A percentile compares a stretch with the other conserved stretches of the same genome.
phyloP scores from a whole-genome alignment of 1,140 invertebrate species.

The Caenorhabditis inopinata region DNA sequence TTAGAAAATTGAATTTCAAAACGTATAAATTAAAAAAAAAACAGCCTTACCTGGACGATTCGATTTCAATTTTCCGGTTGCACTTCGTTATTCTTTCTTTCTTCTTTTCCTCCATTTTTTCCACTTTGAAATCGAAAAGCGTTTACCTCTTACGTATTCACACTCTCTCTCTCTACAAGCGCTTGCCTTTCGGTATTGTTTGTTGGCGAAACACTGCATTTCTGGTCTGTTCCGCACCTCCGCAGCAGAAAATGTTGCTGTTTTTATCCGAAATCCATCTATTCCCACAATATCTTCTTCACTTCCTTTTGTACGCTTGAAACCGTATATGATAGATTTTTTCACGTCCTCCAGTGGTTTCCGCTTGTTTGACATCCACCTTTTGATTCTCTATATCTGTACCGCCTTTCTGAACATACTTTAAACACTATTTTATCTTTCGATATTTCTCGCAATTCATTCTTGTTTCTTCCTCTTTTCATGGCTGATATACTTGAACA shows the following conservation, averaged over 20 bases:
- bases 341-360: too few relatives aligned
- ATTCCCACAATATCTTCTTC: neutral
- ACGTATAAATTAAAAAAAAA: too few relatives aligned
- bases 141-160: slow-evolving; percentile 8
- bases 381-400: too few relatives aligned
- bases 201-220: slow-evolving; percentile 9
- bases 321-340: too few relatives aligned
- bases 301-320: too few relatives aligned
- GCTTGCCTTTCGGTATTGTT: slow-evolving; percentile 24
- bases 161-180: neutral
- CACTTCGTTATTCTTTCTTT: neutral
- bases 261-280: neutral
- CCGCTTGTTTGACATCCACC: too few relatives aligned
- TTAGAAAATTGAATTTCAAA: too few relatives aligned
- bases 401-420: too few relatives aligned
- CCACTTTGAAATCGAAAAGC: neutral
- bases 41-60: neutral
- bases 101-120: neutral
- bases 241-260: neutral
- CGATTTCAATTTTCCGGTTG: neutral
- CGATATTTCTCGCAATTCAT: neutral
- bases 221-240: slow-evolving; percentile 21
- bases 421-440: neutral
- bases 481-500: too few relatives aligned
- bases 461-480: too few relatives aligned